Percentiles rank a stretch among this genome's conserved stretches.
phyloP scores from a whole-genome alignment of 1,140 invertebrate species.

The Rhagoletis zephyria region DNA sequence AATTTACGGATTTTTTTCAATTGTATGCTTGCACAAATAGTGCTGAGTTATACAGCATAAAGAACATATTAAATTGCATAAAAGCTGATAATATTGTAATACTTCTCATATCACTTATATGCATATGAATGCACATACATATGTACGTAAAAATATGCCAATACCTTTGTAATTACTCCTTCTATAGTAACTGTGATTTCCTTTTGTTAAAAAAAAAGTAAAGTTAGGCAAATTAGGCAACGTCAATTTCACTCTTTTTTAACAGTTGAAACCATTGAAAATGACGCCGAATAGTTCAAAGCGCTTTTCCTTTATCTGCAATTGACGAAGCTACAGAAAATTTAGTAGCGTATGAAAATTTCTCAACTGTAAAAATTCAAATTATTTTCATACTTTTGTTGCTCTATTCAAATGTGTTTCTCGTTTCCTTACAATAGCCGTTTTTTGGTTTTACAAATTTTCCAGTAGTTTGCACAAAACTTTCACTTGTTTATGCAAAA shows the following conservation, averaged over 20 bases:
- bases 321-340: not conserved
- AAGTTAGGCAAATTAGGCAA: not conserved
- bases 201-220: too few species aligned
- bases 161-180: too few species aligned
- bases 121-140: too few species aligned
- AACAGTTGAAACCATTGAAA: not conserved
- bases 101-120: too few species aligned
- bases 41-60: too few species aligned
- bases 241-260: not conserved
- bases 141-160: too few species aligned
- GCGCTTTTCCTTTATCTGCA: not conserved
- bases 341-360: not conserved
- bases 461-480: slow-evolving; percentile 24
- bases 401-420: not conserved
- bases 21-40: too few species aligned
- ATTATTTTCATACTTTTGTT: slow-evolving; percentile 1
- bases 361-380: slow-evolving; percentile 18
- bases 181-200: too few species aligned
- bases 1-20: too few species aligned
- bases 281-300: not conserved
- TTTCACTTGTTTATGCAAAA: not conserved
- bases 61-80: too few species aligned
- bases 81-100: too few species aligned
- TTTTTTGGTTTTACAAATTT: not conserved
- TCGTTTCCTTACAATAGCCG: not conserved